These are phyloP conservation scores for Microcebus jonahi DNA, from an alignment of 2,113 vertebrate species.

Conservation along the genomic window DNA sequence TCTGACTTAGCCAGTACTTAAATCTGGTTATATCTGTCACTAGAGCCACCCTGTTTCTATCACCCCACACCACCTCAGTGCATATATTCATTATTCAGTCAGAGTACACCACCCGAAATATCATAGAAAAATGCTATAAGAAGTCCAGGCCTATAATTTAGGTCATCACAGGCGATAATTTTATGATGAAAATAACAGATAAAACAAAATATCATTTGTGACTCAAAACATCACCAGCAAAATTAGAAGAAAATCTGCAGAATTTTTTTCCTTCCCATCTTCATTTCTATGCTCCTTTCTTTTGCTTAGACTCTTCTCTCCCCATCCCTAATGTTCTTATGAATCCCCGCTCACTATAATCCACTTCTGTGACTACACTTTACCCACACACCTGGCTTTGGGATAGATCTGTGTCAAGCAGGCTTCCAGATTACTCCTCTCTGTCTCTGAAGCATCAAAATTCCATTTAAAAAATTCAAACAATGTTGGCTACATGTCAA, in stretches of 20 bases:
- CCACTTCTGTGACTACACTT: fast-evolving
- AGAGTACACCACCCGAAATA: not conserved
- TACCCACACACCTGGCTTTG: not conserved
- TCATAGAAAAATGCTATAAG: not conserved
- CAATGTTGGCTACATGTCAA: not conserved
- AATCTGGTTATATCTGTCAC: not conserved
- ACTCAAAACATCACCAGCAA: not conserved
- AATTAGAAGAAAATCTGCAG: not conserved
- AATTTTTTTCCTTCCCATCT: not conserved
- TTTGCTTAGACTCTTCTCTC: not conserved
- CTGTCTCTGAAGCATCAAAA: not conserved
- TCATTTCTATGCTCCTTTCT: not conserved
- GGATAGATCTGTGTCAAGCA: not conserved
- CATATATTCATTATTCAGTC: not conserved
- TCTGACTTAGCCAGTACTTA: not conserved
- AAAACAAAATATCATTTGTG: not conserved
- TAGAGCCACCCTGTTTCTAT: not conserved
- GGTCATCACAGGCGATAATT: not conserved
- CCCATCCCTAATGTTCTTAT: not conserved
- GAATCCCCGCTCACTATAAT: not conserved
- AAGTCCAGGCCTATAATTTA: not conserved
- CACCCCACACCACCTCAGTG: fast-evolving
- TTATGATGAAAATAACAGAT: not conserved
- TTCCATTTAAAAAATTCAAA: not conserved
- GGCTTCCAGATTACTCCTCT: not conserved